Base-by-base conservation (phyloP, 23 tunicate species). In the Styela plicata region DNA sequence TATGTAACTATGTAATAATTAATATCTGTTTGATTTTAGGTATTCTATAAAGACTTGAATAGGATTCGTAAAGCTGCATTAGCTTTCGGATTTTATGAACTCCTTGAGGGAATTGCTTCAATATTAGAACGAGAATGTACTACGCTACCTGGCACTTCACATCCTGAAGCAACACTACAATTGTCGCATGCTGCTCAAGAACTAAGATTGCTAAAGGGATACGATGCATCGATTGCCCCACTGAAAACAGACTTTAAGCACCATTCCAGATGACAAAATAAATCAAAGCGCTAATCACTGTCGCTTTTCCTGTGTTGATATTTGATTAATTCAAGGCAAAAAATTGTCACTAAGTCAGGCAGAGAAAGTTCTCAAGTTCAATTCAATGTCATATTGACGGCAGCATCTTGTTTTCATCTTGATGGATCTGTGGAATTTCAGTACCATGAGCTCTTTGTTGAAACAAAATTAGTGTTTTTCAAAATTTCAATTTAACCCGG, bases 171-270 rank as follows among this genome's bases (percentile, higher is more conserved):
- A 20, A 78, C 90, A 2, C 80, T 91, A 2, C 97, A 91, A 86
- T 85, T 91, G 30, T 91, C 97, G n/a, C 91, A 87, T 79, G 97
- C 97, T 22, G 91, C 91, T 23, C 83, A 86, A 70, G 91, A 87
- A 69, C 57, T 91, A 28, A 83, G 84, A 74, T 52, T 82, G 24
- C 69, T 88, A 2, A 65, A 83, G 1, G 74, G 35, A 26, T 63
- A 52, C 5, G 91, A 86, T 34, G 1, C 10, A 21, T 32, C 52
- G 13, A 76, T 76, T 76, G 18, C 29, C 18, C 81, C 81, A 20
- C 2, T 76, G 69, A 76, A 76, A 52, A 76, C 81, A 21, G 81
- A 76, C 24, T 76, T 76, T 57, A 76, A 76, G 37, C 37, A 76
- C 30, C 35, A 27, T 24, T 66, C 70, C 3, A 24, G 30, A 66